Conservation (phyloP, 1,140 invertebrate genomes). For the Parasteatoda tepidariorum region DNA sequence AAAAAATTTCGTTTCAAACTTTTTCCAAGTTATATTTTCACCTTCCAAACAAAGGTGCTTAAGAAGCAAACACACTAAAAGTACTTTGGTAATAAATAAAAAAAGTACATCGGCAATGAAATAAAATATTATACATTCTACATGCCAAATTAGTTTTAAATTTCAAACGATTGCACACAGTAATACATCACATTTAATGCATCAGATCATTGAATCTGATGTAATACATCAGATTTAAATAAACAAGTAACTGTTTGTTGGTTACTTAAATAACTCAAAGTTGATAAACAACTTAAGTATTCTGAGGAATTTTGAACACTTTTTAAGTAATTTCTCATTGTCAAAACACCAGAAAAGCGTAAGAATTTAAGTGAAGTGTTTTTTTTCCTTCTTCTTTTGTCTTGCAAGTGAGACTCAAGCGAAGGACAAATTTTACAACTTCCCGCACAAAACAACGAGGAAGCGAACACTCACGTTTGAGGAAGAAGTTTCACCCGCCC, state of each 20-base stretch:
- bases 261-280: neutral
- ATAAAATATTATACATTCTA: no score
- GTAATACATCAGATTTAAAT: neutral
- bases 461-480: neutral
- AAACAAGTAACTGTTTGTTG: neutral
- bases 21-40: no score
- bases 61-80: no score
- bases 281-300: neutral
- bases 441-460: slow-evolving; percentile 12
- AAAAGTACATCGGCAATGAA: no score
- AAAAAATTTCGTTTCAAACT: no score
- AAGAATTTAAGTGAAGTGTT: neutral
- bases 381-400: neutral
- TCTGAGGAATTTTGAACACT: neutral
- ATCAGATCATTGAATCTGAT: no score
- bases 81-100: no score
- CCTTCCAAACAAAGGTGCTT: no score
- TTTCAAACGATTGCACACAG: no score
- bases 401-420: neutral
- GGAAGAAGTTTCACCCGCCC: neutral
- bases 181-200: no score
- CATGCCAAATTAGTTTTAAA: no score
- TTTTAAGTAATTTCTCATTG: neutral
- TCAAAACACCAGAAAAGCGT: neutral
- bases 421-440: slow-evolving; percentile 21